Base-by-base conservation (phyloP, 2,797 vertebrate species). In the Calcarius lapponicus region DNA sequence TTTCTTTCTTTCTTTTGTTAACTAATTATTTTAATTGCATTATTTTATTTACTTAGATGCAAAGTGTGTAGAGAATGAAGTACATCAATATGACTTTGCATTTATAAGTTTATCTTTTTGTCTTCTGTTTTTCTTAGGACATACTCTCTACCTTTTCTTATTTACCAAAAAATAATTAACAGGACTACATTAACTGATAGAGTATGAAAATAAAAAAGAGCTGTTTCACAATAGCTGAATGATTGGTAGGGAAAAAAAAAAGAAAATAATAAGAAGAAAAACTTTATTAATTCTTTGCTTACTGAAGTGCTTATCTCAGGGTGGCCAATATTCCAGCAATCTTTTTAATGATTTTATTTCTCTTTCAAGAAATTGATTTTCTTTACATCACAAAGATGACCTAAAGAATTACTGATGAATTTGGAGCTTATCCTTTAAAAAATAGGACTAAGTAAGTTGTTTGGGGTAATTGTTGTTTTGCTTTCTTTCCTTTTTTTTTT, bases 401-500 rank as follows among this genome's bases (percentile, higher is more conserved):
- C 22, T 32, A 45, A 20, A 61, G 2, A 67, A 69, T n/a, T 61
- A 34, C 3, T 7, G 45, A 25, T 18, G 1, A n/a, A 40, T 38
- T 50, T 75, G 21, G 13, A 61, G 29, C 1, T 53, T 69, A 31
- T 38, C 64, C 11, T 61, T 13, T 76, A 47, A 84, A 58, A 56
- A 9, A 1, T 36, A 25, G 2, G 9, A 17, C 5, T 19, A 3
- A 2, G 0, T 19, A 3, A 2, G 0, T 1, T 15, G 3, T 13
- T 45, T 25, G 7, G 14, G 14, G 29, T 58, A 38, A 29, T 25
- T 76, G 50, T 57, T 5, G 1, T 7, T 54, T 64, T 12, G 0
- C 1, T 53, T 60, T 13, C 0, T 56, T 54, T 19, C 12, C 47
- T 7, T 43, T 17, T 43, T 20, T 14, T 53, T 6, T 38, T 10